Conservation (phyloP, 2,797 vertebrate species). For the Apogon hyalosoma region DNA sequence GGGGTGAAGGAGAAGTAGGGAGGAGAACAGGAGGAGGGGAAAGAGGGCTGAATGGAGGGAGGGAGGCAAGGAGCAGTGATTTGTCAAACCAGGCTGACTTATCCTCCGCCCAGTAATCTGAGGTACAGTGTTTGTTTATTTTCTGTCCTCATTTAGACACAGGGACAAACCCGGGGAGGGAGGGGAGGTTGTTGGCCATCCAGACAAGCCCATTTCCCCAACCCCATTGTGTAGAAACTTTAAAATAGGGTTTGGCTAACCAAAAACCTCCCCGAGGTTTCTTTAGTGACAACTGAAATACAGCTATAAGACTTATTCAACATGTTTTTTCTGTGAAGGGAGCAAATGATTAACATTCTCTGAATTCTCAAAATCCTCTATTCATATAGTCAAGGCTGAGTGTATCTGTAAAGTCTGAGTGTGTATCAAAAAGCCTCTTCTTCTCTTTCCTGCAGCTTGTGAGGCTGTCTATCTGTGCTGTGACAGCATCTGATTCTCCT, state of each 20-base stretch:
- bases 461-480: conserved; percentile 68
- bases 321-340: conserved; percentile 29
- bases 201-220: conserved; percentile 69
- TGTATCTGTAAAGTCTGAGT: conserved; percentile 52
- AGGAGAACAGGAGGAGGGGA: conserved; percentile 46
- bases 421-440: conserved; percentile 64
- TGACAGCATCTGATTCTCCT: conserved; percentile 76
- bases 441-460: conserved; percentile 53
- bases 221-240: conserved; percentile 73
- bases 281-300: conserved; percentile 63
- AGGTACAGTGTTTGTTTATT: conserved; percentile 81
- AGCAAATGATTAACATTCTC: conserved; percentile 74
- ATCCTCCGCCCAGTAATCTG: conserved; percentile 80
- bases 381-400: conserved; percentile 72
- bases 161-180: conserved; percentile 61
- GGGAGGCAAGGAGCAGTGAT: conserved; percentile 65
- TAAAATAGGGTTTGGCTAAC: conserved; percentile 74
- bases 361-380: conserved; percentile 66
- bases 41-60: conserved; percentile 35
- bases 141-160: conserved; percentile 77
- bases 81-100: conserved; percentile 74
- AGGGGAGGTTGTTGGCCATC: conserved; percentile 61
- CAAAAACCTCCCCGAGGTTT: conserved; percentile 67
- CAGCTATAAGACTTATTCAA: conserved; percentile 58
- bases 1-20: conserved; percentile 72